Percentiles rank a stretch among this genome's conserved stretches.
These are phyloP conservation scores for Fulmarus glacialis DNA, from an alignment of 2,113 vertebrate species.

Conservation along the genomic window DNA sequence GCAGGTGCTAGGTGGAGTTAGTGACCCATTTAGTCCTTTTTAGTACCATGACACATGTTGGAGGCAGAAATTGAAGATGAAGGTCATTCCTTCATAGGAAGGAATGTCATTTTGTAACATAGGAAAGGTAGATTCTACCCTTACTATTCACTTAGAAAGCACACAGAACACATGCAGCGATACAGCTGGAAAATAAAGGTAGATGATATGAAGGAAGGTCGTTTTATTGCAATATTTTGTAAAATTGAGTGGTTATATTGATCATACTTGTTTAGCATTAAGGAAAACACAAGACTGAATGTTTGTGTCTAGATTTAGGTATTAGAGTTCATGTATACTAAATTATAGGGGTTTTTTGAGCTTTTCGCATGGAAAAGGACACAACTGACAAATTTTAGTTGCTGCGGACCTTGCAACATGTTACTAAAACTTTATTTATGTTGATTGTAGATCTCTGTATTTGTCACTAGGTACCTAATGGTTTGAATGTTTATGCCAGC, in stretches of 20 bases:
- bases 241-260: background rate
- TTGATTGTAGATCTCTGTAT: background rate
- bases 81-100: background rate
- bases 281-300: background rate
- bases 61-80: background rate
- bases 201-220: background rate
- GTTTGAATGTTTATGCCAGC: background rate
- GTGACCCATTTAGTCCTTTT: background rate
- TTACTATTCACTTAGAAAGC: background rate
- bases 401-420: background rate
- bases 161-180: background rate
- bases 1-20: background rate
- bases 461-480: background rate
- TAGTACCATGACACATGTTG: background rate
- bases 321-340: background rate
- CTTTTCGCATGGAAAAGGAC: background rate
- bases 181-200: background rate
- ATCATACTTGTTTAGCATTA: background rate
- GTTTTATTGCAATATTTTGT: background rate
- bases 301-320: background rate
- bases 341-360: fast-evolving
- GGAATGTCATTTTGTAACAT: background rate
- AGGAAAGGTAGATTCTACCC: background rate
- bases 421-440: background rate
- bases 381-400: background rate